Conservation (phyloP, 2,797 vertebrate species). For the Somateria mollissima region DNA sequence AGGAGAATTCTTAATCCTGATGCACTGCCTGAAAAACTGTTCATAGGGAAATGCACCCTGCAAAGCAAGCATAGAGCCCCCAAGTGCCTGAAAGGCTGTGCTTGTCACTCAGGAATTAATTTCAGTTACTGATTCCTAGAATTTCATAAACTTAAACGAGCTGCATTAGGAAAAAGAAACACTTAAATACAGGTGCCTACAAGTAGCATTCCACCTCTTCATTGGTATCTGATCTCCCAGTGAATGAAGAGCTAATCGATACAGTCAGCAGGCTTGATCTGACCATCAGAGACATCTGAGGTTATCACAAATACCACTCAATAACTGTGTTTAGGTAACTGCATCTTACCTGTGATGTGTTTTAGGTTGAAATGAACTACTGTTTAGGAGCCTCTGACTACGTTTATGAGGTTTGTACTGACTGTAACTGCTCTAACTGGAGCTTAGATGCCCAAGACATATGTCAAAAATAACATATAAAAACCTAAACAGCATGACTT, state of each 20-base stretch:
- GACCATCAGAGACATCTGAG: background rate
- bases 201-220: background rate
- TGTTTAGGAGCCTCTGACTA: background rate
- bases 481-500: background rate
- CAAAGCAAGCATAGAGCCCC: background rate
- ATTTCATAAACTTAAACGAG: background rate
- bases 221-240: background rate
- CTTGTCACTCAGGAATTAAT: background rate
- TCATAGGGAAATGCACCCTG: accelerated
- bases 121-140: background rate
- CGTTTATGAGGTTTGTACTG: background rate
- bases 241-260: background rate
- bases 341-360: background rate
- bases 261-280: background rate
- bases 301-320: background rate
- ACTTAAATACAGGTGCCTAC: background rate
- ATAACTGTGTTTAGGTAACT: background rate
- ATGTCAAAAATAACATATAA: background rate
- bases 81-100: background rate
- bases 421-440: background rate
- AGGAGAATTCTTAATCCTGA: background rate
- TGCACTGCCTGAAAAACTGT: background rate
- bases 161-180: background rate
- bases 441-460: accelerated
- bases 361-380: background rate